phyloP scores from a whole-genome alignment of 2,888 invertebrate species.

The Drosophila peninsularis region DNA sequence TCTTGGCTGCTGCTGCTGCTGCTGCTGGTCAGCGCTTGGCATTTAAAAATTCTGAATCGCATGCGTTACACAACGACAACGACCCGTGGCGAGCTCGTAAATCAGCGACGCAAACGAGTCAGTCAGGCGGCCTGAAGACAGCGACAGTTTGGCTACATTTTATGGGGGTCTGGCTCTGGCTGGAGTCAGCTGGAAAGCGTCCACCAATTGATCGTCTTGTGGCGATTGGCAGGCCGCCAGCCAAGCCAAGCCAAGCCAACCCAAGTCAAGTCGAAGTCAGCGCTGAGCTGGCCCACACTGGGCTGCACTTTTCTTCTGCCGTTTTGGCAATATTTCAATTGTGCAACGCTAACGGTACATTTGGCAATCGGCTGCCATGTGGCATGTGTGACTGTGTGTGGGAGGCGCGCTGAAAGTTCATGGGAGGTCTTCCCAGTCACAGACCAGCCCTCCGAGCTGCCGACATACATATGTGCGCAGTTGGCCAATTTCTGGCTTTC shows the following conservation, averaged over 20 bases:
- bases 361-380: slow-evolving; percentile 46
- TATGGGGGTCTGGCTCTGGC: slow-evolving; percentile 58
- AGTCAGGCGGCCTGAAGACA: slow-evolving; percentile 46
- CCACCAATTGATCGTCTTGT: slow-evolving; percentile 74
- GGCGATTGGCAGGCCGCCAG: slow-evolving; percentile 71
- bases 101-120: slow-evolving; percentile 78
- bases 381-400: slow-evolving; percentile 48
- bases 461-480: slow-evolving; percentile 25
- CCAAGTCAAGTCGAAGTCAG: slow-evolving; percentile 23
- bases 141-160: slow-evolving; percentile 63
- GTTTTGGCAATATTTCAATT: slow-evolving; percentile 72
- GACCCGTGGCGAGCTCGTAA: slow-evolving; percentile 82
- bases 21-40: slow-evolving; percentile 70
- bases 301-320: slow-evolving; percentile 55
- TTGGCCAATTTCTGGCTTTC: slow-evolving; percentile 33
- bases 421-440: slow-evolving; percentile 62
- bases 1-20: slow-evolving; percentile 34
- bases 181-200: slow-evolving; percentile 55
- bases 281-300: slow-evolving; percentile 56
- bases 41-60: slow-evolving; percentile 78
- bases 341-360: slow-evolving; percentile 73
- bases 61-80: slow-evolving; percentile 80
- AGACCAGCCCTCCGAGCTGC: slow-evolving; percentile 15
- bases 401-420: slow-evolving; percentile 70
- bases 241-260: slow-evolving; percentile 30